Conservation (phyloP, 2,797 vertebrate genomes). For the Odontamblyopus lacepedii region DNA sequence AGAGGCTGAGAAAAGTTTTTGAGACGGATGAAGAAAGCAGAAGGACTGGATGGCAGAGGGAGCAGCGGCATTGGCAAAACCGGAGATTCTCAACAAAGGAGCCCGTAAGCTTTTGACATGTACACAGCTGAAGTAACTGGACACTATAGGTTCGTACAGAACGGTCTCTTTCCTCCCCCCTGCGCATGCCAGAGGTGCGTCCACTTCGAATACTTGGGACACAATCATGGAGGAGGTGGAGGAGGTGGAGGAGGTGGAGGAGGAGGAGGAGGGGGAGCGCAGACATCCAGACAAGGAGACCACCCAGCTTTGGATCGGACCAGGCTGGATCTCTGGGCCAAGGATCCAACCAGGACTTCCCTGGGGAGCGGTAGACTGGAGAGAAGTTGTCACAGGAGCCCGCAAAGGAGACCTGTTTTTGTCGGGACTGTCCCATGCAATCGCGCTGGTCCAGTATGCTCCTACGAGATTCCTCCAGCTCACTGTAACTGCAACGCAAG, state of each 20-base stretch:
- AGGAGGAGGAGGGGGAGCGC: constrained; percentile 42
- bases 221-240: constrained; percentile 30
- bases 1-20: constrained; percentile 71
- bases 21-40: constrained; percentile 82
- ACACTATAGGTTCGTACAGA: constrained; percentile 58
- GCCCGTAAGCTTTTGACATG: constrained; percentile 73
- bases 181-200: constrained; percentile 64
- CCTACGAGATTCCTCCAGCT: constrained; percentile 62
- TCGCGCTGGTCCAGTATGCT: constrained; percentile 53
- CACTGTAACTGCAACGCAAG: constrained; percentile 62
- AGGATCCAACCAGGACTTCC: constrained; percentile 28
- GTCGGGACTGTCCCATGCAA: constrained; percentile 49
- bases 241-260: constrained; percentile 25
- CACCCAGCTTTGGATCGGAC: constrained; percentile 49
- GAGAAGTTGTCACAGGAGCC: constrained; percentile 57
- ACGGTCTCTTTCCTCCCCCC: constrained; percentile 23
- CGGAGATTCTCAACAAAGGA: constrained; percentile 66
- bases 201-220: constrained; percentile 47
- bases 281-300: constrained; percentile 49
- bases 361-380: constrained; percentile 49
- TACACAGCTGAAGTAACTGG: constrained; percentile 69
- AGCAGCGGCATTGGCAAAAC: constrained; percentile 65
- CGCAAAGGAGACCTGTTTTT: constrained; percentile 76
- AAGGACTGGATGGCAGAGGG: constrained; percentile 72
- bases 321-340: constrained; percentile 55